phyloP scores from a whole-genome alignment of 2,113 vertebrate genomes.

The Amphilophus citrinellus region DNA sequence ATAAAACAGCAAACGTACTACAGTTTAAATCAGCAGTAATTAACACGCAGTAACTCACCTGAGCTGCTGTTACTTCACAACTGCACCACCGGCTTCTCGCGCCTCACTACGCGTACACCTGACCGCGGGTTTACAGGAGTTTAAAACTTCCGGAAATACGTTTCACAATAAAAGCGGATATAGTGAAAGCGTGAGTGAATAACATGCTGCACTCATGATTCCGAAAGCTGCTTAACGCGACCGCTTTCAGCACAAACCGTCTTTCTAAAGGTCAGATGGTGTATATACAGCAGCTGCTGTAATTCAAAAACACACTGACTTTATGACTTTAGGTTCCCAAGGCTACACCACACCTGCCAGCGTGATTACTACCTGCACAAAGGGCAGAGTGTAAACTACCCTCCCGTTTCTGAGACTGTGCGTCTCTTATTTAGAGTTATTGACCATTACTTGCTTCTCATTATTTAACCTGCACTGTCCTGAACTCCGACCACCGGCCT shows the following conservation, averaged over 20 bases:
- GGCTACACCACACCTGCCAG: neutral
- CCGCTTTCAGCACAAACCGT: neutral
- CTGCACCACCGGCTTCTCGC: conserved; percentile 16
- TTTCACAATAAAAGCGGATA: conserved; percentile 29
- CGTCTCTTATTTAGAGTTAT: neutral
- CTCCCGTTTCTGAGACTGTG: neutral
- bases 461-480: neutral
- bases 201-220: no score
- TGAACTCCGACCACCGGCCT: no score
- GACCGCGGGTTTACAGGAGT: neutral
- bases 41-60: neutral
- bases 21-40: no score
- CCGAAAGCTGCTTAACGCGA: neutral
- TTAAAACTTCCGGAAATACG: neutral
- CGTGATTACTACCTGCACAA: neutral
- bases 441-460: no score
- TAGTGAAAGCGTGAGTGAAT: neutral
- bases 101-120: neutral
- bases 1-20: no score
- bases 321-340: neutral
- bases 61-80: conserved; percentile 3
- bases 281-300: no score
- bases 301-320: no score
- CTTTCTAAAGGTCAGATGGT: neutral
- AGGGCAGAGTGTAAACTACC: neutral